Conservation (phyloP, 1,140 invertebrate genomes). For the Solen grandis region DNA sequence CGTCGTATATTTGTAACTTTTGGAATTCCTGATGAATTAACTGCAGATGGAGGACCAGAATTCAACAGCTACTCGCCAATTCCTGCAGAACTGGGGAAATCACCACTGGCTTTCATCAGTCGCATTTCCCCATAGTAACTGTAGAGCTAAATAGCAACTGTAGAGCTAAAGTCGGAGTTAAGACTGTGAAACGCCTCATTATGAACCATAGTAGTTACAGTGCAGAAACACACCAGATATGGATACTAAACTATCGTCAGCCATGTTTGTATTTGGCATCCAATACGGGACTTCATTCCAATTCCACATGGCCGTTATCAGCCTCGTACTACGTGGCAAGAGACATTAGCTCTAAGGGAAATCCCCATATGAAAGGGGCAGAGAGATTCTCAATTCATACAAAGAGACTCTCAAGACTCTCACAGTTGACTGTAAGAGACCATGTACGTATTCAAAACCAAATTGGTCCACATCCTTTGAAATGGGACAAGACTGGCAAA, state of each 20-base stretch:
- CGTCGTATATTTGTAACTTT: conserved; percentile 50
- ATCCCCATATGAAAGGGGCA: conserved; percentile 50
- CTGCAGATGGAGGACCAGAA: too few relatives aligned
- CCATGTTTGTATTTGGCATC: conserved; percentile 44
- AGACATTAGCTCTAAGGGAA: conserved; percentile 45
- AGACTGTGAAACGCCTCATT: too few relatives aligned
- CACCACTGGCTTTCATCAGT: too few relatives aligned
- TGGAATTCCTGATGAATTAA: conserved; percentile 51
- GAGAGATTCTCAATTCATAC: too few relatives aligned
- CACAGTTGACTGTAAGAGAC: conserved; percentile 57
- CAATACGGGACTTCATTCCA: too few relatives aligned
- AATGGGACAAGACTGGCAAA: conserved; percentile 64
- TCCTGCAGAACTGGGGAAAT: conserved; percentile 54
- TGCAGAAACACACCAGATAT: too few relatives aligned
- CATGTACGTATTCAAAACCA: conserved; percentile 46
- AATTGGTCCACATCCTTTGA: conserved; percentile 52
- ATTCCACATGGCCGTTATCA: conserved; percentile 52
- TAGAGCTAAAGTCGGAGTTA: too few relatives aligned
- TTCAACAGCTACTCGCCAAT: conserved; percentile 46
- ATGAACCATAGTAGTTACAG: too few relatives aligned
- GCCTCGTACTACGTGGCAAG: too few relatives aligned
- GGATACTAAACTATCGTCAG: conserved; percentile 47
- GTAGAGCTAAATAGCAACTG: too few relatives aligned
- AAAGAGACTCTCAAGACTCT: too few relatives aligned
- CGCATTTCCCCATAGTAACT: too few relatives aligned